These are phyloP conservation scores for Amaurobius ferox DNA, from an alignment of 2,888 invertebrate species.

Conservation along the genomic window DNA sequence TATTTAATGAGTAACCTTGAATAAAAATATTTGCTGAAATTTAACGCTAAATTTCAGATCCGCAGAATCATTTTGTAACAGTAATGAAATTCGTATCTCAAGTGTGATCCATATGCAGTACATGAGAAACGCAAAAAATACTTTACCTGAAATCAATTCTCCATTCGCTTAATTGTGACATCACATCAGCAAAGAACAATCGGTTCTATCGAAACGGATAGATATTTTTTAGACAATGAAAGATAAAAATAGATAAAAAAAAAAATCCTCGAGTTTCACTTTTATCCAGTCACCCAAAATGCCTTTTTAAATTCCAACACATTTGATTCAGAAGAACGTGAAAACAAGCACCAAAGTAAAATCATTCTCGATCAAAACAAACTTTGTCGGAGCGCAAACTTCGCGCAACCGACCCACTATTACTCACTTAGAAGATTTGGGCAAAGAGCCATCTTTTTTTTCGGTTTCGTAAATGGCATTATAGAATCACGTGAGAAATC, in stretches of 20 bases:
- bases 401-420: conserved; percentile 13
- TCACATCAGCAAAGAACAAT: background rate
- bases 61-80: too few relatives aligned
- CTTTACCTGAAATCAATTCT: background rate
- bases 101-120: background rate
- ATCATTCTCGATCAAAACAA: background rate
- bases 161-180: background rate
- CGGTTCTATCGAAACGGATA: background rate
- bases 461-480: conserved; percentile 55
- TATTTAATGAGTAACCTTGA: too few relatives aligned
- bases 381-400: background rate
- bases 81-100: too few relatives aligned
- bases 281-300: background rate
- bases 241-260: too few relatives aligned
- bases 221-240: background rate
- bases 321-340: too few relatives aligned
- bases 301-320: too few relatives aligned
- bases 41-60: too few relatives aligned
- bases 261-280: background rate
- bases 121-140: background rate
- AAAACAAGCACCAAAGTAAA: too few relatives aligned
- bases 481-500: conserved; percentile 58
- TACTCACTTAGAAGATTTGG: conserved; percentile 37
- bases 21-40: too few relatives aligned
- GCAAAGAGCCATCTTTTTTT: conserved; percentile 47